Base-by-base conservation (phyloP, 2,797 vertebrate species). In the Ciconia nigra region DNA sequence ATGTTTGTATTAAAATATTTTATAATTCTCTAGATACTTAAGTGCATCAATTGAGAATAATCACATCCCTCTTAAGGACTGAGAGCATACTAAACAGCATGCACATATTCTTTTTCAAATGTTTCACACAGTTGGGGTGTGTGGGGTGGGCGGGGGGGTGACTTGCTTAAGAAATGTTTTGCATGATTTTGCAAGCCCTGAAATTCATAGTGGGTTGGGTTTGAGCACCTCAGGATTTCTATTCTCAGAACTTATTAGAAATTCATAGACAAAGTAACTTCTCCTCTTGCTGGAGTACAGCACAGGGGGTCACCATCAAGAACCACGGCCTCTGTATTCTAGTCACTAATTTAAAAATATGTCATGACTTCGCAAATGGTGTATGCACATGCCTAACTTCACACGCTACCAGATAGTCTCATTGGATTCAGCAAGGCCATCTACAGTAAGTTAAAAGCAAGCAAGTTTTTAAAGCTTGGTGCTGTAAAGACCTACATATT, bases 151-250 rank as follows among this genome's bases (percentile, higher is more conserved):
- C 15, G 6, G 19, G 13, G 28, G 42, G 19, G 31, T 59, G 21
- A 83, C 69, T 93, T 85, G 29, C 44, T 96, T 91, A 66, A 71
- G 61, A 80, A 89, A 79, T 51, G 41, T 83, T 91, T 80, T 87
- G 44, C 79, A 61, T 57, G 69, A 83, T 80, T 95, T 89, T 83
- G 63, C 63, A 85, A 76, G 78, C 69, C 72, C 92, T 91, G 74
- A 92, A 94, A 97, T 92, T 72, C 76, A 83, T 66, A 46, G 20
- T 52, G 63, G 37, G 51, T 62, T 95, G n/a, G 47, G 29, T 85
- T 82, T 92, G 69, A 96, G 72, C 71, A 95, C 83, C 91, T 92
- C 83, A 88, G 57, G 46, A 73, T 95, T 95, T 96, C 93, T 95
- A 92, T 92, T 79, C 69, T 92, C 15, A 28, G 73, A 84, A 90